Evolutionary conservation across 1,140 invertebrate genomes (phyloP), one percentile per base, ranked within the genome.

Genomic region (Meloidogyne floridensis): DNA sequence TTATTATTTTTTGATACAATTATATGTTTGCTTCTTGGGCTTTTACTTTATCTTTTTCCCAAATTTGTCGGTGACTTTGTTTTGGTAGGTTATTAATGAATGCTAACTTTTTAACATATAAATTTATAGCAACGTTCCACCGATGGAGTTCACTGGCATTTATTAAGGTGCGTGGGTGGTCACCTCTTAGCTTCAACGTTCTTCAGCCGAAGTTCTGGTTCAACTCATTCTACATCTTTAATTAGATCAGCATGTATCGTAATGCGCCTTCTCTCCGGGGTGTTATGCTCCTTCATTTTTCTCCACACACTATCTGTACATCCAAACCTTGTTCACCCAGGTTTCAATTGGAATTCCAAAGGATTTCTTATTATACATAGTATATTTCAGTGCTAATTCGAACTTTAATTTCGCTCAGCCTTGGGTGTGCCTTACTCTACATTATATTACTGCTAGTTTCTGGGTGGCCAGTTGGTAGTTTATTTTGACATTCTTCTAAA

Each of bases 121-220:
- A 6, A n/a, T 0, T 65, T 65, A 8, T n/a, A 90, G 85, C 81
- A 85, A 43, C 75, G 78, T 70, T 72, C 70, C 42, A 89, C 89
- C 5, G 88, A 89, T 85, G 88, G 88, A 69, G 87, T 89, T n/a
- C 88, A 89, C 72, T 90, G 89, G 89, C 88, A 89, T 80, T 80
- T 89, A 18, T 79, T 89, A 20, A 85, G 88, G 53, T 89, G 88
- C 72, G 75, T 89, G 47, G 88, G 88, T 11, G 88, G 88, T 10
- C 88, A 89, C 77, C 80, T 89, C 70, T 51, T 90, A 51, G 86
- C 88, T 8, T 81, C 82, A 1, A 87, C 87, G 15, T 80, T 80
- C 10, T 84, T 90, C n/a, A 77, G 83, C 65, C 82, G 73, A 43
- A 81, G 84, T 54, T 84, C 86, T 13, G 47, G 86, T 51, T 85